phyloP scores from a whole-genome alignment of 2,888 invertebrate genomes.

The Spodoptera littoralis region DNA sequence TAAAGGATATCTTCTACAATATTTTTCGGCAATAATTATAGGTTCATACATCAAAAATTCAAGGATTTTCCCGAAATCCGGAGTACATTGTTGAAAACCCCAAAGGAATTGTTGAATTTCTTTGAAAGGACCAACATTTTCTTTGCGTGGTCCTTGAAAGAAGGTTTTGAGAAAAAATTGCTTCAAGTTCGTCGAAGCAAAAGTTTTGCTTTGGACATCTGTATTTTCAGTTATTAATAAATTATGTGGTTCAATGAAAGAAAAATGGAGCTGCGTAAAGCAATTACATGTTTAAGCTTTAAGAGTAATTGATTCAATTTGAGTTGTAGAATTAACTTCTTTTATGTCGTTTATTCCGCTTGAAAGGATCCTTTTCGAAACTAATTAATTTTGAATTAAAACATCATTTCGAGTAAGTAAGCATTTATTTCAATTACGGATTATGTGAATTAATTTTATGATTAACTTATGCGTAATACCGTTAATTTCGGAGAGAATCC shows the following conservation, averaged over 20 bases:
- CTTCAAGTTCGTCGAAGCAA: constrained; percentile 12
- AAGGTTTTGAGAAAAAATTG: constrained; percentile 16
- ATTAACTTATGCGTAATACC: too few species aligned
- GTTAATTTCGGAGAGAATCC: too few species aligned
- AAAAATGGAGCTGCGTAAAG: constrained; percentile 1
- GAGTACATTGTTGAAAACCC: constrained; percentile 8
- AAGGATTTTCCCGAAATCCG: constrained; percentile 14
- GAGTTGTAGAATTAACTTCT: neutral
- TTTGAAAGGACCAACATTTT: constrained; percentile 23
- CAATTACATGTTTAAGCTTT: constrained; percentile 2
- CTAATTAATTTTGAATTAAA: neutral
- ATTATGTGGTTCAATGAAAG: constrained; percentile 15
- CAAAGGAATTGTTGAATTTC: constrained; percentile 15
- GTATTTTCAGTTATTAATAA: constrained; percentile 19
- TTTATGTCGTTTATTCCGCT: neutral
- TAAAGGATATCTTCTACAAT: constrained; percentile 34
- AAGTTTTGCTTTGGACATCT: constrained; percentile 36
- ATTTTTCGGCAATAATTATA: constrained; percentile 32
- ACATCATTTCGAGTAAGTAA: neutral
- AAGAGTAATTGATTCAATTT: constrained; percentile 12
- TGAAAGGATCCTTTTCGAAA: neutral
- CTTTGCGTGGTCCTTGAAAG: constrained; percentile 22
- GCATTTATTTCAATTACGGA: neutral
- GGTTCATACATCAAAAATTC: constrained; percentile 14
- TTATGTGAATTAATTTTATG: too few species aligned